Percentiles rank a stretch among this genome's conserved stretches.
Conservation (phyloP, 2,113 vertebrate species). For the Motacilla alba region DNA sequence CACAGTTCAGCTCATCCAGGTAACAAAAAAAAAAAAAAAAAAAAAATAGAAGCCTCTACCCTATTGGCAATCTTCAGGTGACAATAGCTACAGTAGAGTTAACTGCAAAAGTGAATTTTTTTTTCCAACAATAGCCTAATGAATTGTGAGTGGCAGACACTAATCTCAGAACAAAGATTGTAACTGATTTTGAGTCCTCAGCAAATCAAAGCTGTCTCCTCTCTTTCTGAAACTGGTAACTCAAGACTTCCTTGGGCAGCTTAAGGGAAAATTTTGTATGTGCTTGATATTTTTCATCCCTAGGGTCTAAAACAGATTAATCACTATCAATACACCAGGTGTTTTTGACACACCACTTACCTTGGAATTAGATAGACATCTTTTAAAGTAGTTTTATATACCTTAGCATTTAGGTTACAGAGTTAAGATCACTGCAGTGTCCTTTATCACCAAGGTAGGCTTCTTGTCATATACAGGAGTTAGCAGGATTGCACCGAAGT, state of each 20-base stretch:
- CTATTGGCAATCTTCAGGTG: background rate
- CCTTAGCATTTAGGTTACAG: background rate
- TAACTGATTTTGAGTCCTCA: background rate
- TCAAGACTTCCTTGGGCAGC: background rate
- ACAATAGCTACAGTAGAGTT: background rate
- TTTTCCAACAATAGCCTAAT: background rate
- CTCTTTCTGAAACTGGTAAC: background rate
- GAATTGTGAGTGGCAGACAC: accelerated
- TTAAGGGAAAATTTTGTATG: background rate
- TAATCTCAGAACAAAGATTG: background rate
- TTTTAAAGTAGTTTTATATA: background rate
- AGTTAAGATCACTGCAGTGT: background rate
- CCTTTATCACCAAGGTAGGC: background rate
- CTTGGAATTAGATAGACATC: background rate
- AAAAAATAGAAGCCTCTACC: background rate
- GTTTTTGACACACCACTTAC: background rate
- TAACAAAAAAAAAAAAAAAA: background rate
- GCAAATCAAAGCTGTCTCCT: background rate
- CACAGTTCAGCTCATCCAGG: conserved; percentile 60
- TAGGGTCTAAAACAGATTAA: background rate
- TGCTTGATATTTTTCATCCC: background rate
- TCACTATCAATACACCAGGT: background rate
- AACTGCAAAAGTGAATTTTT: background rate
- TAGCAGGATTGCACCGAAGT: background rate
- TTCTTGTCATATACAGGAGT: background rate